Evolutionary conservation across 2,888 invertebrate genomes (phyloP).

Genomic region (Eucriotettix oculatus): DNA sequence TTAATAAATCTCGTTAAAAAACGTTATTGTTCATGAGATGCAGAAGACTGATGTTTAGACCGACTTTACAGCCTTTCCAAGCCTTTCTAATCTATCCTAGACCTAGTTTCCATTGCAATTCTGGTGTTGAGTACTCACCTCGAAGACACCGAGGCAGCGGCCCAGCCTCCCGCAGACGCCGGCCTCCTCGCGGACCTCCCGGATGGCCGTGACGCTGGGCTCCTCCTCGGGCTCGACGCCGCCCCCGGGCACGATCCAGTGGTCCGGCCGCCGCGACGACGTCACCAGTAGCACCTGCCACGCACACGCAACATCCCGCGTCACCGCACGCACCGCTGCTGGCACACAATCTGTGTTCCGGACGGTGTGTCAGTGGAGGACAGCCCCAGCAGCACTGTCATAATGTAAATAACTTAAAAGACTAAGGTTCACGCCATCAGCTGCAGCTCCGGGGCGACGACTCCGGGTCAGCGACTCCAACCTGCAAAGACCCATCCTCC

Average conservation of each 20-base stretch:
- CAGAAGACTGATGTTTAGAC: too few relatives aligned
- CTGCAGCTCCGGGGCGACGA: too few relatives aligned
- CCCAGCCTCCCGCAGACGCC: conserved; percentile 84
- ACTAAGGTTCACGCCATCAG: too few relatives aligned
- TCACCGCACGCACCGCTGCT: not conserved
- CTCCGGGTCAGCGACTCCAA: too few relatives aligned
- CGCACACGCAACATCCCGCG: not conserved
- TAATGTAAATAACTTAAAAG: too few relatives aligned
- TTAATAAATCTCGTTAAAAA: too few relatives aligned
- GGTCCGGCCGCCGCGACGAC: conserved; percentile 74
- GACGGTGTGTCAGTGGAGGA: not conserved
- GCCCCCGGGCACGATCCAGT: conserved; percentile 95
- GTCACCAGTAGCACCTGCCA: conserved; percentile 78
- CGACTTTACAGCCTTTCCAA: too few relatives aligned
- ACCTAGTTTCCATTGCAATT: too few relatives aligned
- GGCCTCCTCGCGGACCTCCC: conserved; percentile 92
- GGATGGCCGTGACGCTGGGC: conserved; percentile 74
- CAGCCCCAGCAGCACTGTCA: too few relatives aligned
- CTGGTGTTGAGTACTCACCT: conserved; percentile 61
- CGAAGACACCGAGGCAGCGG: conserved; percentile 83
- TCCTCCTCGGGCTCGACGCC: conserved; percentile 91
- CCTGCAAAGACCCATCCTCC: too few relatives aligned
- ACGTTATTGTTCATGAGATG: too few relatives aligned
- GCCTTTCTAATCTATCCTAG: too few relatives aligned
- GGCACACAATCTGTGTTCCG: not conserved